Evolutionary conservation across 2,797 vertebrate species (phyloP).

Genomic region (Pseudomugil tenellus): DNA sequence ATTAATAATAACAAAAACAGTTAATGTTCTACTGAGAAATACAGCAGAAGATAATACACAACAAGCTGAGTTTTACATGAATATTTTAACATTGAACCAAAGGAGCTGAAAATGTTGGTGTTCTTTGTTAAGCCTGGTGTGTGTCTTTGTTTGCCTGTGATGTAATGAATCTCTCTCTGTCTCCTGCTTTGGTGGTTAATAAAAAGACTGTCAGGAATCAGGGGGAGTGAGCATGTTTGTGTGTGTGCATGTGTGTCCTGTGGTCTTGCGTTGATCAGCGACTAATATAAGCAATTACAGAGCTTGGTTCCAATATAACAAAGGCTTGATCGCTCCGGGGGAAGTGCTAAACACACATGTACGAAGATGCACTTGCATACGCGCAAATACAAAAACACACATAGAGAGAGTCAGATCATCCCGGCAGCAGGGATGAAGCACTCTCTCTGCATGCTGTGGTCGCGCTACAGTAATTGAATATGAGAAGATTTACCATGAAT

Average conservation of each 20-base stretch:
- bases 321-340: conserved; percentile 85
- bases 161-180: conserved; percentile 87
- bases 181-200: conserved; percentile 85
- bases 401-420: conserved; percentile 63
- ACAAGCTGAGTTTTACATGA: conserved; percentile 51
- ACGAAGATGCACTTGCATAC: background rate
- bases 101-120: conserved; percentile 68
- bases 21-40: conserved; percentile 32
- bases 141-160: conserved; percentile 77
- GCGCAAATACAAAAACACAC: conserved; percentile 29
- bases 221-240: conserved; percentile 74
- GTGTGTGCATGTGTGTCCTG: conserved; percentile 80
- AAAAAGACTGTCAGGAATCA: conserved; percentile 87
- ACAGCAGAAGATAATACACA: conserved; percentile 30
- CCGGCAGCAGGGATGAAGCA: conserved; percentile 72
- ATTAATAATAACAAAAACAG: conserved; percentile 55
- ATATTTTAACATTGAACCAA: conserved; percentile 71
- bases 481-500: conserved; percentile 90
- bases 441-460: conserved; percentile 78
- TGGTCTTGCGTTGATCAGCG: conserved; percentile 85
- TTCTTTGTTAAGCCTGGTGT: conserved; percentile 71
- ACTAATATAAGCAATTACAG: conserved; percentile 92
- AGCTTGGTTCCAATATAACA: conserved; percentile 89
- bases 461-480: conserved; percentile 86
- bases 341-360: conserved; percentile 68